Conservation (phyloP, 2,797 vertebrate genomes). For the Pagetopsis macropterus region DNA sequence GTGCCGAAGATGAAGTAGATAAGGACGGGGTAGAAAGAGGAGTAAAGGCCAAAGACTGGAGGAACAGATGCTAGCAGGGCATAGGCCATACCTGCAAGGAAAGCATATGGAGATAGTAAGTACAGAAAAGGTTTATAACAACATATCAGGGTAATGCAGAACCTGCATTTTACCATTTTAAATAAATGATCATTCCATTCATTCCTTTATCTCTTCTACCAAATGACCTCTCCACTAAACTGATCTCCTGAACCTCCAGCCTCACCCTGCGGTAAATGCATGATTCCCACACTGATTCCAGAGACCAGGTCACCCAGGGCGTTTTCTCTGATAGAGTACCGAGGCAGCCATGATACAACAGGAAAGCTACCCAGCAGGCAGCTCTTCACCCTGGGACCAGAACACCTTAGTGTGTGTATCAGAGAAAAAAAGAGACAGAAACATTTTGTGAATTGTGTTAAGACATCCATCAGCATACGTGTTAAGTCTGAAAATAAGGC, state of each 20-base stretch:
- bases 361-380: conserved; percentile 84
- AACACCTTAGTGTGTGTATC: conserved; percentile 67
- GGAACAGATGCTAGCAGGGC: conserved; percentile 89
- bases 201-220: not conserved
- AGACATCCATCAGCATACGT: not conserved
- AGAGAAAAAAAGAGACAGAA: not conserved
- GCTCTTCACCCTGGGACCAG: conserved; percentile 75
- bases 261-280: conserved; percentile 90
- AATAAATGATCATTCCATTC: not conserved
- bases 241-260: not conserved
- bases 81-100: conserved; percentile 83
- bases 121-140: not conserved
- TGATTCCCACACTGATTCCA: conserved; percentile 92
- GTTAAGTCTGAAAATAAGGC: not conserved
- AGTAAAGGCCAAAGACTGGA: conserved; percentile 89
- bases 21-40: conserved; percentile 91
- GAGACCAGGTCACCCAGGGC: conserved; percentile 89
- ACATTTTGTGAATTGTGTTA: not conserved
- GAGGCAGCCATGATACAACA: conserved; percentile 89
- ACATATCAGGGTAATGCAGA: not conserved
- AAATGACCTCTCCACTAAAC: not conserved
- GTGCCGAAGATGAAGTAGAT: conserved; percentile 94
- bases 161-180: not conserved
- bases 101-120: not conserved
- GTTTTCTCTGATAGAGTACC: conserved; percentile 88